Evolutionary conservation across 53 echinoderm and acorn worm species (phyloP), one percentile per base, ranked within the genome.

Genomic region (Hippasteria phrygiana): DNA sequence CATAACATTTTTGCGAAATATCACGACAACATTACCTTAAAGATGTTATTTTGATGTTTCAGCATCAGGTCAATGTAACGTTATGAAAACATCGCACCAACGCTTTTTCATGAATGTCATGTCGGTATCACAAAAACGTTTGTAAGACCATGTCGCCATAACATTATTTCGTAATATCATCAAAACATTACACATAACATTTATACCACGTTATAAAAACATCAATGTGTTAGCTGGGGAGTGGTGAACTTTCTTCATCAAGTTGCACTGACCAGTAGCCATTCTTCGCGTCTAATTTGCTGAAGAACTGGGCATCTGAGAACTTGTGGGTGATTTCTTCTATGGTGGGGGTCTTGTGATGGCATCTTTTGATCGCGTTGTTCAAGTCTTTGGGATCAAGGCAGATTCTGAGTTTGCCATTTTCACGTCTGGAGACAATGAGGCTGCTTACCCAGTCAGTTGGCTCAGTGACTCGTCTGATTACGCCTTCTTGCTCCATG

Each of bases 311-410:
- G 28, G 78, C 62, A 5, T 73, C 90, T 24, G 29, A 28, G 45
- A 92, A 89, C 62, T 92, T 90, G 63, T 90, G 88, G 0, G 88
- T 94, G n/a, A n/a, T n/a, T 40, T 87, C 90, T 28, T 87, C 77
- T 55, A 88, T 26, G 0, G 92, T 92, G 3, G 92, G 92, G 18
- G 86, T 87, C 1, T 66, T 78, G 77, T 94, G 90, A 55, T 92
- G 89, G 33, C 90, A 73, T 12, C 85, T 53, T 27, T 88, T 64
- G 29, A 92, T 85, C 1, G 56, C 89, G 17, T 16, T 73, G 71
- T 92, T 92, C 31, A 88, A 26, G 64, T 92, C 87, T 36, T 89
- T 83, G 24, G 88, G 92, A 22, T 92, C 83, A n/a, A 92, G 55
- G 41, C 93, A 93, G 8, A 93, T 55, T 20, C 90, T 73, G 18